Conservation (phyloP, 2,113 vertebrate genomes). For the Chaetodon trifascialis region DNA sequence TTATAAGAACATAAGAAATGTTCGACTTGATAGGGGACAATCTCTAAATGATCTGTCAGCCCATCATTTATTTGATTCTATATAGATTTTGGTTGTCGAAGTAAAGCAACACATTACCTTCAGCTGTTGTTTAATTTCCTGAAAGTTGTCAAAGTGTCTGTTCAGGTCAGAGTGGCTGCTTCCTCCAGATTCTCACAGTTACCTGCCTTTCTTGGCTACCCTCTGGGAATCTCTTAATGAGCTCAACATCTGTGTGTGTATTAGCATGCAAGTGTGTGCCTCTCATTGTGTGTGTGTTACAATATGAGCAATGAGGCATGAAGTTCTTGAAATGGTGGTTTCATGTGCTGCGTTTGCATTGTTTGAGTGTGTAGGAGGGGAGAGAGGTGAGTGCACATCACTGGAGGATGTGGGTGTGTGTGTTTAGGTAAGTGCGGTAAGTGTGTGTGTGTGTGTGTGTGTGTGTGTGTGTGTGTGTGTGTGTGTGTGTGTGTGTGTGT, state of each 20-base stretch:
- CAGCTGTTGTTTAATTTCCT: constrained; percentile 19
- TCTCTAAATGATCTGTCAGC: background rate
- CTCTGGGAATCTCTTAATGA: constrained; percentile 74
- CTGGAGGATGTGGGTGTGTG: background rate
- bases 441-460: constrained; percentile 5
- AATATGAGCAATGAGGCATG: constrained; percentile 35
- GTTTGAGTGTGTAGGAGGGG: constrained; percentile 11
- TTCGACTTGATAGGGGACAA: background rate
- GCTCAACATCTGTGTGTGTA: constrained; percentile 50
- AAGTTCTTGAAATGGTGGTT: constrained; percentile 12
- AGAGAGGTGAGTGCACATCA: constrained; percentile 14
- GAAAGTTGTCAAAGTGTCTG: constrained; percentile 11
- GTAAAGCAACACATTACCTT: background rate
- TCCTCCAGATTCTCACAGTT: constrained; percentile 56
- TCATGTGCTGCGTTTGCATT: constrained; percentile 23
- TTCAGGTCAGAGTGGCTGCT: constrained; percentile 46
- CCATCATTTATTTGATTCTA: background rate
- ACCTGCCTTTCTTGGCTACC: constrained; percentile 51
- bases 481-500: too few species aligned
- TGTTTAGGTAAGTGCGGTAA: background rate
- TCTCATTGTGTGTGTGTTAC: background rate
- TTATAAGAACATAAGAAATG: background rate
- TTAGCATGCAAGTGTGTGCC: constrained; percentile 11
- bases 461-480: background rate
- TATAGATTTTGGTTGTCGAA: background rate